Evolutionary conservation across 2,797 vertebrate genomes (phyloP).

Genomic region (Loriculus beryllinus): DNA sequence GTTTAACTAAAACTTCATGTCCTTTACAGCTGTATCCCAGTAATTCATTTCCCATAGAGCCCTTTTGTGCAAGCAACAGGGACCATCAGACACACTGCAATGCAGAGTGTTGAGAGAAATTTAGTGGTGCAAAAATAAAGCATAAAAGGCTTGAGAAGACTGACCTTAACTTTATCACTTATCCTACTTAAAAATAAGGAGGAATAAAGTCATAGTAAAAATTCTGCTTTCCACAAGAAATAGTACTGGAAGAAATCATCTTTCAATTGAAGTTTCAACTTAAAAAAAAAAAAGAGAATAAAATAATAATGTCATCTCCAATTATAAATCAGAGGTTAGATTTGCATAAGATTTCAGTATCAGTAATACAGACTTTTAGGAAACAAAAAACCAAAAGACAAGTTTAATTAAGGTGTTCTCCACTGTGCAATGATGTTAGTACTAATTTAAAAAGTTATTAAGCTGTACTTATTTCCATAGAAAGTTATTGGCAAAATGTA

Average conservation of each 20-base stretch:
- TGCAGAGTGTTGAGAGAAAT: background rate
- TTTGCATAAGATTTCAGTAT: background rate
- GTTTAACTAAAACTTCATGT: background rate
- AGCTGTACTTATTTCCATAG: constrained; percentile 48
- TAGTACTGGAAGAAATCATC: background rate
- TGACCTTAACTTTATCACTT: background rate
- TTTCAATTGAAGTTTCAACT: background rate
- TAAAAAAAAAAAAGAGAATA: background rate
- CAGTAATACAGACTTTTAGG: background rate
- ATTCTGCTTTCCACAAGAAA: background rate
- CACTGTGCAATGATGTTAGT: constrained; percentile 7
- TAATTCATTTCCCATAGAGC: background rate
- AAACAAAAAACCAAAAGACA: background rate
- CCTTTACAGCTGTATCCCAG: background rate
- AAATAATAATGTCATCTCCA: background rate
- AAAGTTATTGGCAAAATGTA: constrained; percentile 48
- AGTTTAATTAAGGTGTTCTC: constrained; percentile 57
- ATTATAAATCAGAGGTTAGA: constrained; percentile 20
- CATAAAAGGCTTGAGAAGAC: background rate
- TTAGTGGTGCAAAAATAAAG: background rate
- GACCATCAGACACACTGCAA: background rate
- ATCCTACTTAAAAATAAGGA: background rate
- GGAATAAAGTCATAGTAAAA: background rate
- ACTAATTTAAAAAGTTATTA: constrained; percentile 46
- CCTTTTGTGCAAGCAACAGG: background rate